A percentile compares a stretch with the other conserved stretches of the same genome.
Conservation (phyloP, 2,113 vertebrate species). For the Actinemys pallida region DNA sequence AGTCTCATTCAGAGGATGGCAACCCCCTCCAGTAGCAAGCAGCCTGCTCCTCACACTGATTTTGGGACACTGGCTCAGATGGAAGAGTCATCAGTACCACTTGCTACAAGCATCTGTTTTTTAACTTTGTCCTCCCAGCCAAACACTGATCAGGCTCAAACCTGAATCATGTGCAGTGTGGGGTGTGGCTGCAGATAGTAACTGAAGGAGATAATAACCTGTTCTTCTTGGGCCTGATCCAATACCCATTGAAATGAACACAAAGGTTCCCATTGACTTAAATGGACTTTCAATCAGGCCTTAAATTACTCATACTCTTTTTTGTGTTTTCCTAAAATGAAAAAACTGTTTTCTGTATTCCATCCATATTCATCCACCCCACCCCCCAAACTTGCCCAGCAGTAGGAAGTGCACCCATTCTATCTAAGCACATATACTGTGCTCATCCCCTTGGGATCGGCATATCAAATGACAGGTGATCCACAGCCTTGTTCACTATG, state of each 20-base stretch:
- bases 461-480: background rate
- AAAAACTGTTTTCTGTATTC: background rate
- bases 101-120: background rate
- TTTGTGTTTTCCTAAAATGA: slow-evolving; percentile 32
- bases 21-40: background rate
- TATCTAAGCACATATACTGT: background rate
- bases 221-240: slow-evolving; percentile 41
- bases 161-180: background rate
- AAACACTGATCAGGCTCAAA: background rate
- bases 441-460: accelerated
- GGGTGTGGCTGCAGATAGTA: slow-evolving; percentile 1
- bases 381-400: background rate
- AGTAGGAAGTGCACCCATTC: background rate
- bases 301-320: slow-evolving; percentile 36
- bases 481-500: background rate
- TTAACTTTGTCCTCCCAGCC: background rate
- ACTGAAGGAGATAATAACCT: slow-evolving; percentile 39
- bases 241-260: slow-evolving; percentile 2
- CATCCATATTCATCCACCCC: background rate
- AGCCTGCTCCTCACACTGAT: background rate
- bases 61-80: background rate
- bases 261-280: slow-evolving; percentile 5
- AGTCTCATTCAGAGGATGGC: background rate
- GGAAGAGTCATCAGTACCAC: background rate
- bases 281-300: slow-evolving; percentile 31